A percentile compares a stretch with the other conserved stretches of the same genome.
Conservation (phyloP, 2,797 vertebrate genomes). For the Pseudochirops corinnae region DNA sequence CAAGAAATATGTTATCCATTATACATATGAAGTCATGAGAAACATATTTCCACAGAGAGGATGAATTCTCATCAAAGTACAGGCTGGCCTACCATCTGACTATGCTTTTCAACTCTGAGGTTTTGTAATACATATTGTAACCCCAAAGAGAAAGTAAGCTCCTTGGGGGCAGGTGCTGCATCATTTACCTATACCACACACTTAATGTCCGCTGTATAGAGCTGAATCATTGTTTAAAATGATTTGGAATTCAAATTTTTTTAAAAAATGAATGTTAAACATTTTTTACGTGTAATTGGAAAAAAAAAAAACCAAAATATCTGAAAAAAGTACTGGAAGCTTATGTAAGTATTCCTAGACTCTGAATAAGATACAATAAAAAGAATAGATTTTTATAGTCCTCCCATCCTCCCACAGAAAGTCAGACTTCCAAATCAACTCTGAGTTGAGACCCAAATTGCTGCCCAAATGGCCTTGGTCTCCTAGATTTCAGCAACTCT, state of each 20-base stretch:
- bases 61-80: neutral
- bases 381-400: constrained; percentile 19
- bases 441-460: neutral
- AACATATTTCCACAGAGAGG: neutral
- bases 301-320: neutral
- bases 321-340: constrained; percentile 58
- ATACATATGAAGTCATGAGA: neutral
- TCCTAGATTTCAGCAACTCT: neutral
- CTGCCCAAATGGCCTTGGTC: neutral
- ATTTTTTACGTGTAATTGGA: neutral
- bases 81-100: neutral
- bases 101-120: neutral
- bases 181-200: neutral
- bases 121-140: neutral
- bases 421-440: neutral
- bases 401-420: no score
- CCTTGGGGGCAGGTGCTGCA: neutral
- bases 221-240: neutral
- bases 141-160: neutral
- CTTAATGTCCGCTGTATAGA: neutral
- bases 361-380: constrained; percentile 62
- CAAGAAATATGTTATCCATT: neutral
- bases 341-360: constrained; percentile 46
- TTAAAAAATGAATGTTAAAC: neutral
- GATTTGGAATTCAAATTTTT: neutral